Base-by-base conservation (phyloP, 1,140 invertebrate genomes). In the Fopius arisanus region DNA sequence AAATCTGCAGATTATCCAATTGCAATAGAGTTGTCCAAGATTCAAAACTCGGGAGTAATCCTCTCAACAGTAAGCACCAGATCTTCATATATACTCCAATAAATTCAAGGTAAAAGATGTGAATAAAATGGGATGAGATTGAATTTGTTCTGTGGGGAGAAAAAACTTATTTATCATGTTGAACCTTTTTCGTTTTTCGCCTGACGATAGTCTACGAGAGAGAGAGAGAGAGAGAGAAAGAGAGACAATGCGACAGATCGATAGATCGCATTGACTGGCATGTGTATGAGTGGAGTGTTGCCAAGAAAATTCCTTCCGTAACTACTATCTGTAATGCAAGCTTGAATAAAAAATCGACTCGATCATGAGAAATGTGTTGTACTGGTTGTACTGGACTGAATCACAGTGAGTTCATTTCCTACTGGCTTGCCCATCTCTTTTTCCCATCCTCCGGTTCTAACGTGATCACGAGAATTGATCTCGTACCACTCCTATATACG, bases 131-230 rank as follows among this genome's bases (percentile, higher is more conserved):
- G 4, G 21, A 26, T 26, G 21, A 31, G 16, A 28, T 51, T 6
- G 23, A 28, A 48, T 28, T 69, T 70, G 26, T 70, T 10, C 10
- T 37, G n/a, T n/a, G 7, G 12, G 19, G 26, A 14, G 33, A 37
- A 69, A 69, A 69, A 69, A 29, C 16, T 23, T 48, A 69, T 51
- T 69, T 21, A 19, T 69, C 26, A 68, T 43, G 67, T 40, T 43
- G n/a, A 21, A 68, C 67, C 0, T 68, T 68, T 68, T 68, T 40
- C n/a, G n/a, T 23, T 26, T 43, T n/a, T 14, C 1, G 14, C 21
- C 48, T 7, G 14, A 48, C 28, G 16, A 43, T 12, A 19, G 3
- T 37, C 7, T 5, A 7, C 3, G 12, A 37, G 9, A 37, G 33
- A n/a, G n/a, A n/a, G n/a, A n/a, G n/a, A n/a, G n/a, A n/a, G n/a